phyloP scores from a whole-genome alignment of 2,888 invertebrate species.

The Tribolium freemani region DNA sequence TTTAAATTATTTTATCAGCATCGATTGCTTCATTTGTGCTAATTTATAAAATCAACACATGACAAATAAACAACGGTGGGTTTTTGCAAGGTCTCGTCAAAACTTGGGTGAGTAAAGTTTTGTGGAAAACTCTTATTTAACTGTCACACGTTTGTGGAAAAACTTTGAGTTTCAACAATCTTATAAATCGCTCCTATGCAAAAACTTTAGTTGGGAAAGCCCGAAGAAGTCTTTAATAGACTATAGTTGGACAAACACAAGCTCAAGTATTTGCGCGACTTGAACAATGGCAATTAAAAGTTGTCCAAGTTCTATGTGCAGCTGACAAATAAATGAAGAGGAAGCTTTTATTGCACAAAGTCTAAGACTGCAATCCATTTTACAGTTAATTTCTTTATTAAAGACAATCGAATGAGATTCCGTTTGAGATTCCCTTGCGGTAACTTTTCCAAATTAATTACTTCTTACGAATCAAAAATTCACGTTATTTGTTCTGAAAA shows the following conservation, averaged over 20 bases:
- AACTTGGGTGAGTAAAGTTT: not conserved
- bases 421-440: not conserved
- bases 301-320: conserved; percentile 22
- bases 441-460: conserved; percentile 9
- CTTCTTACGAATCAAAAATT: conserved; percentile 14
- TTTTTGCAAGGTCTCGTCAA: not conserved
- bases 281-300: conserved; percentile 34
- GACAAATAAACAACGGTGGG: no score
- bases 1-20: not conserved
- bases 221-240: conserved; percentile 1
- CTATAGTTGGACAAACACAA: conserved; percentile 6
- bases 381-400: conserved; percentile 15
- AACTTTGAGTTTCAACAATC: not conserved
- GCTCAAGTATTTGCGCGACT: conserved; percentile 7
- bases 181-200: not conserved
- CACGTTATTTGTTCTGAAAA: conserved; percentile 14
- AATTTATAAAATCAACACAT: no score
- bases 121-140: not conserved
- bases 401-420: not conserved
- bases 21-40: no score
- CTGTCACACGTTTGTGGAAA: conserved; percentile 5
- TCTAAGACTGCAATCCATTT: conserved; percentile 7
- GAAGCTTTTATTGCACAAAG: conserved; percentile 21
- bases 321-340: conserved; percentile 29
- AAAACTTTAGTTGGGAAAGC: not conserved